Evolutionary conservation across 2,888 invertebrate species (phyloP).

Genomic region (Lacanobia oleracea): DNA sequence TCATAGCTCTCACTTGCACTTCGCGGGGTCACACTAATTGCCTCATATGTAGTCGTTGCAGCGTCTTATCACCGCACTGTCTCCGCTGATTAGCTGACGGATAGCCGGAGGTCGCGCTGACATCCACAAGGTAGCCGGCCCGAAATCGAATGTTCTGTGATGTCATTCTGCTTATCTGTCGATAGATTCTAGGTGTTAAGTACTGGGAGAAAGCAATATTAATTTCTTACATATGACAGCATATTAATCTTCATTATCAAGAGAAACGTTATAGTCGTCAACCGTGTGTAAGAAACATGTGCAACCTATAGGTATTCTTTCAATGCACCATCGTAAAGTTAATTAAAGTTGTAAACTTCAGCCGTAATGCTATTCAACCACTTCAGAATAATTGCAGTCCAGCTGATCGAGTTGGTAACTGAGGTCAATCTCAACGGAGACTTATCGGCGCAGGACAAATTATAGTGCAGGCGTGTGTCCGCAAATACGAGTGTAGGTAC

Average conservation of each 20-base stretch:
- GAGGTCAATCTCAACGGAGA: no score
- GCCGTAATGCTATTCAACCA: no score
- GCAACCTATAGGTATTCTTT: not conserved
- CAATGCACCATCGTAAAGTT: no score
- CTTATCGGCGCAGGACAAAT: no score
- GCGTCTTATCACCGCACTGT: not conserved
- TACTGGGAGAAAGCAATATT: not conserved
- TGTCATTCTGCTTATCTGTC: not conserved
- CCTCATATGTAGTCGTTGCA: not conserved
- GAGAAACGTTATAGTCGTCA: no score
- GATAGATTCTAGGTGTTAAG: not conserved
- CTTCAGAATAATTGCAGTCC: no score
- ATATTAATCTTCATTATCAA: no score
- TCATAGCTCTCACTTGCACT: not conserved
- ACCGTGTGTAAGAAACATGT: not conserved
- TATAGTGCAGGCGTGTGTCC: no score
- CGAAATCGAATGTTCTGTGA: not conserved
- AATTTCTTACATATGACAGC: not conserved
- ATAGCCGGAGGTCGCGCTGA: slow-evolving; percentile 4
- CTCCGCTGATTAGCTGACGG: slow-evolving; percentile 13
- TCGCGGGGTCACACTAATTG: not conserved
- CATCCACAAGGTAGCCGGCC: not conserved
- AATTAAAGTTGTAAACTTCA: no score
- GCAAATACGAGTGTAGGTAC: no score
- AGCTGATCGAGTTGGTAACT: no score